phyloP scores from a whole-genome alignment of 2,888 invertebrate species.

The Caenorhabditis sulstoni region DNA sequence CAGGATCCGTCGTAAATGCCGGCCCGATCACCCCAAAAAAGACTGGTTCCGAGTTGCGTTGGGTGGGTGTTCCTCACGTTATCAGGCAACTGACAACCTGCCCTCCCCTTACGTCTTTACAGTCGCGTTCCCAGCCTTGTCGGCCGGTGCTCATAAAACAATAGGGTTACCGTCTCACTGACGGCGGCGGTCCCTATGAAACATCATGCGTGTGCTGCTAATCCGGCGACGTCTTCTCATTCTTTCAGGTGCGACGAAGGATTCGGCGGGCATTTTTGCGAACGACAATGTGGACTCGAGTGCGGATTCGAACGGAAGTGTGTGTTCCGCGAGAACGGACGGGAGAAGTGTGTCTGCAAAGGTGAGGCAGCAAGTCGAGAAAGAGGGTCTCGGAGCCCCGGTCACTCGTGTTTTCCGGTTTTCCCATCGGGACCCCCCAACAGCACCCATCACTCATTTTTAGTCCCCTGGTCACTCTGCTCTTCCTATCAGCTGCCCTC shows the following conservation, averaged over 20 bases:
- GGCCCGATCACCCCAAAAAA: slow-evolving; percentile 21
- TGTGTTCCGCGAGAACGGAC: slow-evolving; percentile 15
- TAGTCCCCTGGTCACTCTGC: slow-evolving; percentile 30
- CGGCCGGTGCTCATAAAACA: slow-evolving; percentile 32
- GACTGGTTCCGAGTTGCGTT: slow-evolving; percentile 24
- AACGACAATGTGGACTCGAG: slow-evolving; percentile 23
- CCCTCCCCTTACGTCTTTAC: not conserved
- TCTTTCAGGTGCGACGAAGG: slow-evolving; percentile 52
- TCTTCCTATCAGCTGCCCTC: slow-evolving; percentile 31
- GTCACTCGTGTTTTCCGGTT: slow-evolving; percentile 21
- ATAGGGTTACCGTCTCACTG: slow-evolving; percentile 5
- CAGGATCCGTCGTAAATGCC: slow-evolving; percentile 5
- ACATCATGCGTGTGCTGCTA: not conserved
- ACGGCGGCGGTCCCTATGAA: too few species aligned
- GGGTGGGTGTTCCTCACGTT: not conserved
- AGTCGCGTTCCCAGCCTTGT: slow-evolving; percentile 34
- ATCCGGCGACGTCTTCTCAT: not conserved
- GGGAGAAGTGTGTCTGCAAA: slow-evolving; percentile 46
- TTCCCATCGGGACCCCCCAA: slow-evolving; percentile 36
- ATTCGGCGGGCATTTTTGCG: slow-evolving; percentile 42
- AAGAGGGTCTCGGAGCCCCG: not conserved
- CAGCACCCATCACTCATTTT: slow-evolving; percentile 53
- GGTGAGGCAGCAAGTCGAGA: slow-evolving; percentile 22
- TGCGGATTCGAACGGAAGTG: slow-evolving; percentile 33
- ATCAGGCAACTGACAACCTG: slow-evolving; percentile 8